These are phyloP conservation scores for Rhyacophila evoluta DNA, from an alignment of 2,888 invertebrate species.

Conservation along the genomic window DNA sequence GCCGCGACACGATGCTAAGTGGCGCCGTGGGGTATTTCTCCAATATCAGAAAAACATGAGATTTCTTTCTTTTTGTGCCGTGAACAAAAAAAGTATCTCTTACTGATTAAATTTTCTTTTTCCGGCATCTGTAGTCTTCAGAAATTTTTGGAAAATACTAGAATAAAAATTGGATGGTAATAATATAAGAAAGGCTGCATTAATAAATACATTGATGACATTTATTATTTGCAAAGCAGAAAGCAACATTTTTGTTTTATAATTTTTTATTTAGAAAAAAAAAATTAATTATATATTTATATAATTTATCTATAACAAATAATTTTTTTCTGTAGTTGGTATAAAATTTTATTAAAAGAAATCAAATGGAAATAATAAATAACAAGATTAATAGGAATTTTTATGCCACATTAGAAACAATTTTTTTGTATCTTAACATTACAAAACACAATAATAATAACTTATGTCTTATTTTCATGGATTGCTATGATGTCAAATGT, in stretches of 20 bases:
- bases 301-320: slow-evolving; percentile 54
- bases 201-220: background rate
- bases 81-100: too few relatives aligned
- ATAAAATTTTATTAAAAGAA: slow-evolving; percentile 41
- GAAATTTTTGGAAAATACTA: too few relatives aligned
- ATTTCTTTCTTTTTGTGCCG: too few relatives aligned
- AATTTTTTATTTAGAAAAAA: slow-evolving; percentile 52
- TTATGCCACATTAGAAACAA: slow-evolving; percentile 41
- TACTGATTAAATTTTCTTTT: too few relatives aligned
- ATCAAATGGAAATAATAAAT: slow-evolving; percentile 42
- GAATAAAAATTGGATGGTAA: too few relatives aligned
- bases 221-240: background rate
- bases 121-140: too few relatives aligned
- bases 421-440: slow-evolving; percentile 30
- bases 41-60: too few relatives aligned
- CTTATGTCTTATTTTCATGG: slow-evolving; percentile 12
- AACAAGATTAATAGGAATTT: slow-evolving; percentile 43
- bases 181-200: too few relatives aligned
- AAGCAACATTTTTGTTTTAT: slow-evolving; percentile 6
- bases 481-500: background rate
- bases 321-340: slow-evolving; percentile 52
- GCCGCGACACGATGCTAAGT: too few relatives aligned
- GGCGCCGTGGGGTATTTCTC: too few relatives aligned
- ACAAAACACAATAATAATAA: slow-evolving; percentile 22
- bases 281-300: slow-evolving; percentile 55